Percentiles rank a stretch among this genome's conserved stretches.
Evolutionary conservation across 2,797 vertebrate species (phyloP).

Genomic region (Clarias laeviceps): DNA sequence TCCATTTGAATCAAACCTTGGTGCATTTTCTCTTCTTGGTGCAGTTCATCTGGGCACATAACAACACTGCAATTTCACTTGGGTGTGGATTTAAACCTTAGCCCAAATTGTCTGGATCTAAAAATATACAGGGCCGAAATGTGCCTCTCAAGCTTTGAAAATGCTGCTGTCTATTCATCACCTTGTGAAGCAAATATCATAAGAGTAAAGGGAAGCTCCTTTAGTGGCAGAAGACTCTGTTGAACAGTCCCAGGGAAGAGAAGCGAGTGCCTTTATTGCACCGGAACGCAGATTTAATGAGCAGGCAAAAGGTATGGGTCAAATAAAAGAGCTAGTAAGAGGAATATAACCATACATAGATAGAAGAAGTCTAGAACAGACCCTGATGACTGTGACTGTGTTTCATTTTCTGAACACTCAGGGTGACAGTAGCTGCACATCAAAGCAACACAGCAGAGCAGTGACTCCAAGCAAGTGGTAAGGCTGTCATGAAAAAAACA

Average conservation of each 20-base stretch:
- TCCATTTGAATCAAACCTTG: not conserved
- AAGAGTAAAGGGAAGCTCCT: not conserved
- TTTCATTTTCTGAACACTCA: not conserved
- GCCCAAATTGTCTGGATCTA: not conserved
- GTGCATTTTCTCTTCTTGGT: not conserved
- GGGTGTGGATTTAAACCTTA: not conserved
- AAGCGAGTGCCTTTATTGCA: not conserved
- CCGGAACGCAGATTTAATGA: not conserved
- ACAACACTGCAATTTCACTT: not conserved
- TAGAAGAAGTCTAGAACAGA: not conserved
- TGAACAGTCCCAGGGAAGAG: not conserved
- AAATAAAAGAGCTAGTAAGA: no score
- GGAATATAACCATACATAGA: no score
- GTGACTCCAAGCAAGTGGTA: not conserved
- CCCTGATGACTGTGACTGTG: not conserved
- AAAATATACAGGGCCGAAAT: not conserved
- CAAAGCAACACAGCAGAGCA: not conserved
- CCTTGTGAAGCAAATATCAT: not conserved
- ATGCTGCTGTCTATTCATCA: not conserved
- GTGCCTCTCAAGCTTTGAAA: not conserved
- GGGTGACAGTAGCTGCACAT: not conserved
- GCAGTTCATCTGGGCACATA: not conserved
- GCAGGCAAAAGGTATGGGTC: no score
- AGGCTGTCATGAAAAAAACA: not conserved
- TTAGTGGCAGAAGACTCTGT: not conserved